phyloP scores from a whole-genome alignment of 2,797 vertebrate genomes.

The Apodemus agrarius region DNA sequence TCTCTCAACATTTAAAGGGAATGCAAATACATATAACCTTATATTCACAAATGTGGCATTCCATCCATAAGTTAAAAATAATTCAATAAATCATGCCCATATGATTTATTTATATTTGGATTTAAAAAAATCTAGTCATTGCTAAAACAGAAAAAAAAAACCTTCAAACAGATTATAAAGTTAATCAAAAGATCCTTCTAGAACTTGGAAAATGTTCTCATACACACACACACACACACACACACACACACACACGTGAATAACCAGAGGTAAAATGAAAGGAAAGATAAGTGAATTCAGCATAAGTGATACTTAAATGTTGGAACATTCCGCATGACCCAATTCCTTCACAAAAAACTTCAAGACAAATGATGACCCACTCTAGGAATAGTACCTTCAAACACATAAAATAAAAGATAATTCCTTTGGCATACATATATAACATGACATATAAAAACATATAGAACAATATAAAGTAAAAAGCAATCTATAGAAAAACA shows the following conservation, averaged over 20 bases:
- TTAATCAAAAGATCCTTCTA: background rate
- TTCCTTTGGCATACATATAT: background rate
- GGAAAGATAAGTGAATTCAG: background rate
- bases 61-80: background rate
- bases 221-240: background rate
- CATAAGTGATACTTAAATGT: background rate
- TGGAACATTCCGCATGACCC: background rate
- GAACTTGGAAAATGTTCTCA: background rate
- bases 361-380: background rate
- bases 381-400: background rate
- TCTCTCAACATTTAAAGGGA: background rate
- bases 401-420: background rate
- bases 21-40: background rate
- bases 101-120: background rate
- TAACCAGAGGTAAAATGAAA: background rate
- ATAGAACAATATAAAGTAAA: conserved; percentile 11
- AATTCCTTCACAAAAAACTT: background rate
- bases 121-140: background rate
- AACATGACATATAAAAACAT: background rate
- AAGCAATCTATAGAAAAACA: background rate
- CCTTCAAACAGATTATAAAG: background rate
- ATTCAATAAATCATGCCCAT: background rate
- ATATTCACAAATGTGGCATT: background rate
- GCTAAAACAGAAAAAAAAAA: background rate
- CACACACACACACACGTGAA: background rate